A percentile compares a stretch with the other conserved stretches of the same genome.
Conservation (phyloP, 1,140 invertebrate species). For the Monomorium pharaonis region DNA sequence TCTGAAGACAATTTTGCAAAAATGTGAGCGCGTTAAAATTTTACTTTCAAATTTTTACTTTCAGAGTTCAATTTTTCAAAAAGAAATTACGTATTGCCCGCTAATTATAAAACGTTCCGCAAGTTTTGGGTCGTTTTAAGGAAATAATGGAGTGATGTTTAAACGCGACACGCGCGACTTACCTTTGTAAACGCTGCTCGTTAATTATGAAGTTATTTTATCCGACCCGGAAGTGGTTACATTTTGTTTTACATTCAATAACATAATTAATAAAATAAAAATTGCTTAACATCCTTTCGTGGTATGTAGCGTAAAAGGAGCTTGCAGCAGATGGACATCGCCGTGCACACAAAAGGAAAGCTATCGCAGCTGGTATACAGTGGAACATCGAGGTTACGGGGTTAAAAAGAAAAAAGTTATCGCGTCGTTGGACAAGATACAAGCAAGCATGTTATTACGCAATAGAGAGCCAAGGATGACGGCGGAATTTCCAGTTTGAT, state of each 20-base stretch:
- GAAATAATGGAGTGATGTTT: neutral
- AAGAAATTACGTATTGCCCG: neutral
- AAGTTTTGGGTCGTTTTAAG: neutral
- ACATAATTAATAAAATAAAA: neutral
- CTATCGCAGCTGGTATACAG: neutral
- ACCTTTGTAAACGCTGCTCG: neutral
- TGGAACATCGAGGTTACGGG: neutral
- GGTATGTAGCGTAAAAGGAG: neutral
- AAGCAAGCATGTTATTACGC: conserved; percentile 27
- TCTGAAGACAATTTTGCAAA: neutral
- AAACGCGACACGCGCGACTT: neutral
- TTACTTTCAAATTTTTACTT: neutral
- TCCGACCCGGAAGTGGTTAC: too few relatives aligned
- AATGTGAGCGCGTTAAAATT: neutral
- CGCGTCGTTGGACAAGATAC: conserved; percentile 19
- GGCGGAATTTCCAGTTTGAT: conserved; percentile 36
- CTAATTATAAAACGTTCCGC: neutral
- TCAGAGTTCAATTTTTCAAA: neutral
- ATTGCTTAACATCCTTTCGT: neutral
- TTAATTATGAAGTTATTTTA: neutral
- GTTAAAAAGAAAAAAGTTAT: conserved; percentile 34
- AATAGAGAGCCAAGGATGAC: conserved; percentile 22
- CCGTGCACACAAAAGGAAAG: neutral
- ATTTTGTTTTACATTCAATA: neutral
- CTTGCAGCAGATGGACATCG: neutral